Evolutionary conservation across 2,113 vertebrate genomes (phyloP).

Genomic region (Stigmatopora nigra): DNA sequence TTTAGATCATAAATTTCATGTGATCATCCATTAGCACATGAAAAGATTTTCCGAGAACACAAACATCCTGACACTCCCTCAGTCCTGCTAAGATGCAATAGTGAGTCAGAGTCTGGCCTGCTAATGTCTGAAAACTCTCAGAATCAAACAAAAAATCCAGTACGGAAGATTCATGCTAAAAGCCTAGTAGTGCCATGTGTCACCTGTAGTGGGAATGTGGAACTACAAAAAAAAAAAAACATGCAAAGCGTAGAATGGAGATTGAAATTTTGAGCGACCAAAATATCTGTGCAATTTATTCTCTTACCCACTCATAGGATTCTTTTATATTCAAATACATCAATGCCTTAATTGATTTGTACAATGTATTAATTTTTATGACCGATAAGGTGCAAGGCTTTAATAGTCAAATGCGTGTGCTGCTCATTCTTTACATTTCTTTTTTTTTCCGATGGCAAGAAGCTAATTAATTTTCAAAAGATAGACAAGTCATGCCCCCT

Average conservation of each 20-base stretch:
- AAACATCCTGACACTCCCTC: not conserved
- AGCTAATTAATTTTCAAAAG: not conserved
- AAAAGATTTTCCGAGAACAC: not conserved
- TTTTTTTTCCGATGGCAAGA: not conserved
- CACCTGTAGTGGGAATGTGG: not conserved
- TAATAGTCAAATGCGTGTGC: not conserved
- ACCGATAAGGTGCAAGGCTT: too few relatives aligned
- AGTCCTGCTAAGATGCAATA: not conserved
- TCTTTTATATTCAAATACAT: too few relatives aligned
- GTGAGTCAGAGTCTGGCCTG: not conserved
- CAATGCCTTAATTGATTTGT: too few relatives aligned
- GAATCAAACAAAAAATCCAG: not conserved
- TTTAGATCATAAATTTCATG: not conserved
- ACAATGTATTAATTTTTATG: too few relatives aligned
- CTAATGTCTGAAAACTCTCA: not conserved
- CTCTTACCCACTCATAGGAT: too few relatives aligned
- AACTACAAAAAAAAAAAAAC: too few relatives aligned
- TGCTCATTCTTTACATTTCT: not conserved
- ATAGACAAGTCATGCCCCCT: not conserved
- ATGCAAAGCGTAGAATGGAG: not conserved
- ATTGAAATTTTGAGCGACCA: not conserved
- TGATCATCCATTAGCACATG: not conserved
- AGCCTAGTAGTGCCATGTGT: not conserved
- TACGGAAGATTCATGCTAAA: not conserved
- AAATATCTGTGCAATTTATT: not conserved